Percentiles rank a stretch among this genome's conserved stretches.
Evolutionary conservation across 2,797 vertebrate species (phyloP).

Genomic region (Simalia tracyae): DNA sequence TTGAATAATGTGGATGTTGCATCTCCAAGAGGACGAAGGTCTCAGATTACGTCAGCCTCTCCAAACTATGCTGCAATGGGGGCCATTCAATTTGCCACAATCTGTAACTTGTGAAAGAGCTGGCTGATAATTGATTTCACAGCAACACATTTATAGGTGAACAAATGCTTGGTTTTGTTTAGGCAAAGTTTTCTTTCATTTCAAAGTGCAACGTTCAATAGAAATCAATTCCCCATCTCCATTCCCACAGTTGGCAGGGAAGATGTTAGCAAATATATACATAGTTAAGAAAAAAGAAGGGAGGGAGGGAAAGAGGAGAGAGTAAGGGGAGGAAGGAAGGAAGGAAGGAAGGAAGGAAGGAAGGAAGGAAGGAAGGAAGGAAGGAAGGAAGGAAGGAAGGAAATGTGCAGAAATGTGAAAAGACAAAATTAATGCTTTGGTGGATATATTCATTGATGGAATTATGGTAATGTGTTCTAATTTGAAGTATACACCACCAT

Average conservation of each 20-base stretch:
- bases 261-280: slow-evolving; percentile 62
- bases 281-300: slow-evolving; percentile 44
- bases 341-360: too few species aligned
- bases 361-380: too few species aligned
- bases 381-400: background rate
- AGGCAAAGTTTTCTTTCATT: slow-evolving; percentile 78
- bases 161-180: slow-evolving; percentile 75
- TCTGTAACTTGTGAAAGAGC: slow-evolving; percentile 78
- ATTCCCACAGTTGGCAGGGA: slow-evolving; percentile 71
- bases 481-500: too few species aligned
- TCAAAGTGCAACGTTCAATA: slow-evolving; percentile 75
- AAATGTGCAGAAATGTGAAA: slow-evolving; percentile 65
- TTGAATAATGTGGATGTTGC: slow-evolving; percentile 75
- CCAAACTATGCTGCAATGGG: slow-evolving; percentile 79
- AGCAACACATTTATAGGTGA: slow-evolving; percentile 79
- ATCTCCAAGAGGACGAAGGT: slow-evolving; percentile 75
- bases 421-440: slow-evolving; percentile 69
- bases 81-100: slow-evolving; percentile 81
- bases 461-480: too few species aligned
- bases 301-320: background rate
- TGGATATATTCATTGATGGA: slow-evolving; percentile 51
- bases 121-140: slow-evolving; percentile 81
- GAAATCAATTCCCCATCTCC: slow-evolving; percentile 67
- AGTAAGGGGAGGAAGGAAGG: too few species aligned
- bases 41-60: slow-evolving; percentile 82